Conservation (phyloP, 2,797 vertebrate species). For the Sylvia borin region DNA sequence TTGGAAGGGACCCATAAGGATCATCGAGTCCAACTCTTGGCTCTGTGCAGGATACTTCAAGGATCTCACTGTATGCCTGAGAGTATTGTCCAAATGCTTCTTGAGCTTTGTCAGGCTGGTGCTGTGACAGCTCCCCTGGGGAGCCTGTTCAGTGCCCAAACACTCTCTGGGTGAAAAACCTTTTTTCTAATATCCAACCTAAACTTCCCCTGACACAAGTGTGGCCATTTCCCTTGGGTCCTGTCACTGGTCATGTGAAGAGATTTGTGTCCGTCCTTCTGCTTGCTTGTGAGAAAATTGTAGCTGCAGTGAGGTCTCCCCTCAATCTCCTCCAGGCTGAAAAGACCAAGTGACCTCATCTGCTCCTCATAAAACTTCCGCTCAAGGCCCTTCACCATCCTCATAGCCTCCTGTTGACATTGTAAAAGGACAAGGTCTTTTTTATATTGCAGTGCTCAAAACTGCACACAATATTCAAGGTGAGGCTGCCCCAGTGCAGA, state of each 20-base stretch:
- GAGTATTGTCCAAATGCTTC: neutral
- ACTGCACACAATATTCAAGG: neutral
- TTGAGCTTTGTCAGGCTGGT: neutral
- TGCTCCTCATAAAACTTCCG: accelerated
- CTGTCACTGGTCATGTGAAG: neutral
- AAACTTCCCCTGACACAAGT: neutral
- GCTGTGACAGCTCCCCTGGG: neutral
- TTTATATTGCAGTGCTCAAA: neutral
- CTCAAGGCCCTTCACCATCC: neutral
- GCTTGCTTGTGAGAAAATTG: neutral
- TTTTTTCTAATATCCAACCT: neutral
- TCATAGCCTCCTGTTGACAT: neutral
- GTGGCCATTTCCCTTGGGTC: neutral
- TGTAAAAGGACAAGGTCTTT: neutral
- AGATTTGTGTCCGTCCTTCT: neutral
- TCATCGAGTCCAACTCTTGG: accelerated
- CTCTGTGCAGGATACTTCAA: neutral
- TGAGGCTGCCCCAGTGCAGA: neutral
- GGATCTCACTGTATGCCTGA: neutral
- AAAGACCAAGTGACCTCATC: neutral
- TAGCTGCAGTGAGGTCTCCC: neutral
- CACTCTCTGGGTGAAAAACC: neutral
- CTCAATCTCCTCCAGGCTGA: neutral
- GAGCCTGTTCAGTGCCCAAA: neutral
- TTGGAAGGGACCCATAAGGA: neutral